Evolutionary conservation across 1,140 invertebrate genomes (phyloP).

Genomic region (Leptestheria dahalacensis): DNA sequence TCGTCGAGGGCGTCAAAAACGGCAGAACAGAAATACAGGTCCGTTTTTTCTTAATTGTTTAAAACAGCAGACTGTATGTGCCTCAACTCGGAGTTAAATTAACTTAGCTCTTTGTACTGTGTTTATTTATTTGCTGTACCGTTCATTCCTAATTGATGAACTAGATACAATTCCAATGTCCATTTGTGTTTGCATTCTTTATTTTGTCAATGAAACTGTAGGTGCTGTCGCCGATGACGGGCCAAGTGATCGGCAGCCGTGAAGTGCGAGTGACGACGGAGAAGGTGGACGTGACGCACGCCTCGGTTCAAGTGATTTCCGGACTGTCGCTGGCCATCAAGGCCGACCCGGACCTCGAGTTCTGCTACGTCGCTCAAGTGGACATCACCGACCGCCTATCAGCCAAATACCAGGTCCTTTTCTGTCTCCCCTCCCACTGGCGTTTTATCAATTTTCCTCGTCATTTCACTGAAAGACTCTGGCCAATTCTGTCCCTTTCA

Average conservation of each 20-base stretch:
- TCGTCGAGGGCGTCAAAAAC: constrained; percentile 67
- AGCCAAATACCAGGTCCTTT: constrained; percentile 76
- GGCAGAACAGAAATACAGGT: constrained; percentile 87
- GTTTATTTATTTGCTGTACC: neutral
- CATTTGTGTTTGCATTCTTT: no score
- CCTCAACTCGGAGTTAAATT: neutral
- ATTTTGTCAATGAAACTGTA: no score
- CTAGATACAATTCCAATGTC: no score
- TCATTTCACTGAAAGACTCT: no score
- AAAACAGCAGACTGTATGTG: neutral
- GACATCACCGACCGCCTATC: constrained; percentile 69
- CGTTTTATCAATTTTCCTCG: no score
- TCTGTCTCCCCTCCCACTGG: neutral
- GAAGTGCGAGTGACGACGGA: constrained; percentile 83
- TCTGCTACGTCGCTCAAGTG: constrained; percentile 77
- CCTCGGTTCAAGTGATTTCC: constrained; percentile 76
- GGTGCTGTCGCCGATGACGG: constrained; percentile 79
- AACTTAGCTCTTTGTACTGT: constrained; percentile 6
- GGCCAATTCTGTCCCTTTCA: no score
- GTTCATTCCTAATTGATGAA: no score
- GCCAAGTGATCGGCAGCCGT: constrained; percentile 72
- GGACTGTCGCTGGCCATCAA: constrained; percentile 76
- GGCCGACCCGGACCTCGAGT: constrained; percentile 65
- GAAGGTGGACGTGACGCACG: constrained; percentile 62
- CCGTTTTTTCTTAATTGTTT: constrained; percentile 19